Percentiles rank a stretch among this genome's conserved stretches.
These are phyloP conservation scores for Drosophila demipolita DNA, from an alignment of 2,888 invertebrate species.

Conservation along the genomic window DNA sequence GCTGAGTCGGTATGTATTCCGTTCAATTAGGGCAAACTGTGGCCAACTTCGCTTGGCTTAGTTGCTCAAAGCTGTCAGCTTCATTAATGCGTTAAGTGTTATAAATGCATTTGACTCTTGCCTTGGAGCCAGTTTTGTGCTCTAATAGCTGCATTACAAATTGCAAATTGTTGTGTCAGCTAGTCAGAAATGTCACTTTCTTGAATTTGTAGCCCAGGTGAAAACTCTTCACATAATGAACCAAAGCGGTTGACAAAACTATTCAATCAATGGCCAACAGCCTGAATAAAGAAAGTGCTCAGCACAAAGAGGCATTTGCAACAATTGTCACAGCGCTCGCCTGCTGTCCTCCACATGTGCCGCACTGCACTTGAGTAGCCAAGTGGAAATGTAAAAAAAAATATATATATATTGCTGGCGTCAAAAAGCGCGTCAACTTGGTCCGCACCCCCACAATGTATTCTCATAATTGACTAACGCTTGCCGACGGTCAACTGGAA, in stretches of 20 bases:
- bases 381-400: slow-evolving; percentile 44
- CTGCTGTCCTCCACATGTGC: slow-evolving; percentile 31
- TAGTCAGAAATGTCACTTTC: slow-evolving; percentile 54
- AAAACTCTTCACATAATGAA: slow-evolving; percentile 28
- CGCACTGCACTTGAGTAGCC: slow-evolving; percentile 41
- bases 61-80: slow-evolving; percentile 40
- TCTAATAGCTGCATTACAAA: slow-evolving; percentile 68
- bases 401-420: slow-evolving; percentile 36
- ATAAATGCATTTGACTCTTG: slow-evolving; percentile 29
- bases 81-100: slow-evolving; percentile 36
- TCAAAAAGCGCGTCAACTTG: slow-evolving; percentile 48
- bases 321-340: slow-evolving; percentile 49
- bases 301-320: slow-evolving; percentile 13
- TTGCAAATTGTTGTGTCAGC: slow-evolving; percentile 56
- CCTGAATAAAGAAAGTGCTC: slow-evolving; percentile 69
- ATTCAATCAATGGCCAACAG: slow-evolving; percentile 67
- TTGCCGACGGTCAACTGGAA: slow-evolving; percentile 28
- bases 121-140: slow-evolving; percentile 45
- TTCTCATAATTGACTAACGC: slow-evolving; percentile 54
- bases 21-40: slow-evolving; percentile 7
- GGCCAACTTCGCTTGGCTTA: slow-evolving; percentile 11
- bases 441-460: slow-evolving; percentile 46
- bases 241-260: slow-evolving; percentile 24
- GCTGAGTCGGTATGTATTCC: slow-evolving; percentile 91
- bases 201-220: slow-evolving; percentile 21